Base-by-base conservation (phyloP, 2,888 invertebrate species). In the Glaucopsyche alexis region DNA sequence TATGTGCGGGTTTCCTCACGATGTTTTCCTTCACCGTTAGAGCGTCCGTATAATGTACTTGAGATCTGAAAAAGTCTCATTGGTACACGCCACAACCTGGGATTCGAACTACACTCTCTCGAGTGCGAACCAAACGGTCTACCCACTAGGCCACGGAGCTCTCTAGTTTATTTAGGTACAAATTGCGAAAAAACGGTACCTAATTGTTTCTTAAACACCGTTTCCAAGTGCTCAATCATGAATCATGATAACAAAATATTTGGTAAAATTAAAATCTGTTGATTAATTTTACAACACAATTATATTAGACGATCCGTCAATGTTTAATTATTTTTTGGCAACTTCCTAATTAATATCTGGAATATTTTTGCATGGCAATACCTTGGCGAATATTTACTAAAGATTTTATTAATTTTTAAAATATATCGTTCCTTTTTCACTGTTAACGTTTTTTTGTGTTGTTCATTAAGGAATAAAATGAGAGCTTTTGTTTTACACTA, bases 151-250 rank as follows among this genome's bases (percentile, higher is more conserved):
- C n/a, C n/a, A n/a, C n/a, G n/a, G n/a, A n/a, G n/a, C n/a, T n/a
- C n/a, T n/a, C n/a, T n/a, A n/a, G 29, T 47, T 11, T 13, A 11
- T 9, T 47, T 47, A 11, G 11, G 47, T 9, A 47, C 4, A 47
- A 47, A 13, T 47, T 52, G 64, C 52, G 11, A 45, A 74, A 52
- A 64, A 73, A 29, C 4, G 29, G 29, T 73, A n/a, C n/a, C n/a
- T n/a, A 38, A 47, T 38, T 73, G 14, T 9, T 67, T 16, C 16
- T 72, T 67, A 13, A 13, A 7, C 2, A 42, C 6, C 6, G 3
- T 55, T 29, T 1, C n/a, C 11, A 13, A 29, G 2, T 38, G 60
- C 38, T 60, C 29, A 13, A 60, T 60, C 29, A 29, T 29, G 29
- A 13, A 60, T 60, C 29, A 29, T 29, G 29, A 29, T 29, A 29